These are phyloP conservation scores for Piprites chloris DNA, from an alignment of 2,113 vertebrate species.

Conservation along the genomic window DNA sequence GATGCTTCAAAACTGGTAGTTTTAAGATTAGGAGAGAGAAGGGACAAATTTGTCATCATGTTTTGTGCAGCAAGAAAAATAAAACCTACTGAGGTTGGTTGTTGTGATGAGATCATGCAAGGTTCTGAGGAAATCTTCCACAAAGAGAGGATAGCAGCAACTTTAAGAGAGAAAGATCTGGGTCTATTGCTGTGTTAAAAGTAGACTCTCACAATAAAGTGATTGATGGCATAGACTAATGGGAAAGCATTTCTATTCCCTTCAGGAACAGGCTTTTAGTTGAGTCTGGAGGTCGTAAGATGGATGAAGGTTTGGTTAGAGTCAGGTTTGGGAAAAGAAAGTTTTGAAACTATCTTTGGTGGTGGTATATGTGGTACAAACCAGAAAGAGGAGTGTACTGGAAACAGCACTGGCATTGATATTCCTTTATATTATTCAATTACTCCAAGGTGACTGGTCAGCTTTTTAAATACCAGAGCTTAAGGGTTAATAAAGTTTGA, in stretches of 20 bases:
- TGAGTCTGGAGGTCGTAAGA: not conserved
- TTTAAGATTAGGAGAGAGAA: not conserved
- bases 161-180: not conserved
- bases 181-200: not conserved
- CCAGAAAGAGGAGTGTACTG: not conserved
- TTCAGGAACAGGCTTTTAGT: not conserved
- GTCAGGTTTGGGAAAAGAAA: not conserved
- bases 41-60: not conserved
- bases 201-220: not conserved
- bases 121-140: not conserved
- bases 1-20: not conserved
- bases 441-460: not conserved
- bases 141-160: not conserved
- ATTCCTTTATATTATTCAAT: not conserved
- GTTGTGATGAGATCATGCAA: not conserved
- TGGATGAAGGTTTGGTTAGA: not conserved
- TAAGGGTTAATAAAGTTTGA: not conserved
- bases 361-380: not conserved
- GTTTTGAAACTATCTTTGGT: not conserved
- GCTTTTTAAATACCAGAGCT: not conserved
- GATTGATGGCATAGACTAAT: not conserved
- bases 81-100: not conserved
- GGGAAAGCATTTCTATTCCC: not conserved
- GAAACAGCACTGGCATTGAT: not conserved
- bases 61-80: not conserved